Base-by-base conservation (phyloP, 2,888 invertebrate genomes). In the Campaea margaritaria region DNA sequence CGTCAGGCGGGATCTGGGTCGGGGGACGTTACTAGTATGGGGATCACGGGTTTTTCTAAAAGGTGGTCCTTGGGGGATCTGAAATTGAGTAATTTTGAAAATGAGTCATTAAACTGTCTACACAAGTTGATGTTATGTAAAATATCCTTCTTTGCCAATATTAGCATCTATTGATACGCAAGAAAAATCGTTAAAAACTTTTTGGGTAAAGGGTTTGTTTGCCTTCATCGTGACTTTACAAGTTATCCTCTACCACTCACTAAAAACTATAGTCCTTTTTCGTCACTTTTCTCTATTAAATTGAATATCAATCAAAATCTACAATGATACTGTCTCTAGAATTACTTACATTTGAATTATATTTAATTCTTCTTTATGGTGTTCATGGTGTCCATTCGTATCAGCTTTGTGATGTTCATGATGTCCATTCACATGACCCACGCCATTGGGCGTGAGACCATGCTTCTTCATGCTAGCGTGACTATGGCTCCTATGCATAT, bases 381-480 rank as follows among this genome's bases (percentile, higher is more conserved):
- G 82, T 58, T 86, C 83, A 43, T 79, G 15, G 15, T 54, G 54
- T 12, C 54, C 52, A 14, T 27, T 52, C 34, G 43, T 13, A 2
- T 48, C 74, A 68, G 62, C 84, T 39, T 9, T 48, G 13, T 48
- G 48, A 56, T 86, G 83, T 1, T 89, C 87, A 62, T 86, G 85
- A 62, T 86, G 85, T 9, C 85, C 89, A 58, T 85, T 86, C 48
- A 82, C 78, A 63, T 87, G 87, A 14, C 82, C 83, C 11, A 88
- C 62, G n/a, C 91, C 91, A 59, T 92, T 92, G 0, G 91, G 89
- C 31, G 73, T 85, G 16, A 84, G 71, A 1, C 80, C 83, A 65
- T 91, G 90, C 58, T 76, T 86, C 76, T 89, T 91, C 85, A 92
- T 89, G 64, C 87, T 91, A 50, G 89, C 83, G 66, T 92, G 91